These are phyloP conservation scores for Drosophila varians DNA, from an alignment of 1,140 invertebrate species.

Conservation along the genomic window DNA sequence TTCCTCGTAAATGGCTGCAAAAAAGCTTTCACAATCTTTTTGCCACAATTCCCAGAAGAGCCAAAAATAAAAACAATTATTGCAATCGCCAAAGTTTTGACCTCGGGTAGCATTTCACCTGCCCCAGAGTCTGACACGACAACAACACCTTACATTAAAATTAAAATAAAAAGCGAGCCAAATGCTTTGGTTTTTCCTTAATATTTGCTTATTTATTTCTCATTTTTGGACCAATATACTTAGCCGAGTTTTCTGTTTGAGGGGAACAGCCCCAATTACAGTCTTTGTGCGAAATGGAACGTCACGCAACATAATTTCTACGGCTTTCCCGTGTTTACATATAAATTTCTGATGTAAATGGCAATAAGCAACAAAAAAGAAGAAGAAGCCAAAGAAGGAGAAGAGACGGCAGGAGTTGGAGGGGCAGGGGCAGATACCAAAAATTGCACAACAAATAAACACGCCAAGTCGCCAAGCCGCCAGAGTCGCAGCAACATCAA, in stretches of 20 bases:
- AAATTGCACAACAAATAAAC: constrained; percentile 75
- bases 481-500: constrained; percentile 4
- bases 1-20: constrained; percentile 37
- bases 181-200: constrained; percentile 21
- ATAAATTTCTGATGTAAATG: constrained; percentile 21
- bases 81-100: constrained; percentile 14
- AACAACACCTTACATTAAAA: too few species aligned
- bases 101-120: constrained; percentile 45
- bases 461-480: constrained; percentile 47
- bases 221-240: constrained; percentile 65
- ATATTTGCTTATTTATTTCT: not conserved
- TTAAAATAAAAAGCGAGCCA: constrained; percentile 7
- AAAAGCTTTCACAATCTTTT: constrained; percentile 53
- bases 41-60: constrained; percentile 28
- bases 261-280: constrained; percentile 61
- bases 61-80: constrained; percentile 5
- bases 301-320: constrained; percentile 82
- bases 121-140: not conserved
- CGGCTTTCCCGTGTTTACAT: constrained; percentile 54
- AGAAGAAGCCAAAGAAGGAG: not conserved
- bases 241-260: constrained; percentile 53
- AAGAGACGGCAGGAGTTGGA: not conserved
- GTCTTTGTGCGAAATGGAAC: constrained; percentile 79
- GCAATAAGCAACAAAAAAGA: constrained; percentile 1
- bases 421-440: constrained; percentile 13